Conservation (phyloP, 1,140 invertebrate genomes). For the Carposina sasakii region DNA sequence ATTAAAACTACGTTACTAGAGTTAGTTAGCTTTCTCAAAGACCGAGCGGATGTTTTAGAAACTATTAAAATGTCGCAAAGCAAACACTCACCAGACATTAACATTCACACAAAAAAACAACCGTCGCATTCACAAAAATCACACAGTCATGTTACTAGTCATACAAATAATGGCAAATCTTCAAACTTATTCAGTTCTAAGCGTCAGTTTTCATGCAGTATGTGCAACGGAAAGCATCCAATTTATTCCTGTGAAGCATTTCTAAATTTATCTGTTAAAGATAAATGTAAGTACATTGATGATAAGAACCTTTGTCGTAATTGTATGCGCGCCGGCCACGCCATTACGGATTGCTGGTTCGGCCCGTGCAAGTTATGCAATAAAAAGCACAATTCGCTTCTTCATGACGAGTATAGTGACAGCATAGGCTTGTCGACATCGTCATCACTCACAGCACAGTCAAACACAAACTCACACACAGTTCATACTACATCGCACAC, state of each 20-base stretch:
- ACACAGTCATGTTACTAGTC: conserved; percentile 3
- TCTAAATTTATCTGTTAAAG: conserved; percentile 6
- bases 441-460: too few species aligned
- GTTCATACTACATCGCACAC: not conserved
- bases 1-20: conserved; percentile 1
- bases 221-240: conserved; percentile 9
- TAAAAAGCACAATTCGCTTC: conserved; percentile 22
- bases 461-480: too few species aligned
- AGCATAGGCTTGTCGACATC: not conserved
- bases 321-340: conserved; percentile 19
- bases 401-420: conserved; percentile 13
- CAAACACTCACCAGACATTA: not conserved
- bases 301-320: conserved; percentile 17
- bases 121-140: not conserved
- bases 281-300: conserved; percentile 10
- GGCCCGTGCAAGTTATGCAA: conserved; percentile 19
- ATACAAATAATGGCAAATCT: not conserved
- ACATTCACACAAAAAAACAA: not conserved
- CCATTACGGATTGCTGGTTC: conserved; percentile 12
- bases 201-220: not conserved
- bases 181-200: not conserved
- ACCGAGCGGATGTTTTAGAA: conserved; percentile 14
- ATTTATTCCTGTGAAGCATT: conserved; percentile 11
- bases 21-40: conserved; percentile 13
- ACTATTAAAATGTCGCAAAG: conserved; percentile 3